A percentile compares a stretch with the other conserved stretches of the same genome.
Conservation (phyloP, 2,797 vertebrate species). For the Scyliorhinus canicula region DNA sequence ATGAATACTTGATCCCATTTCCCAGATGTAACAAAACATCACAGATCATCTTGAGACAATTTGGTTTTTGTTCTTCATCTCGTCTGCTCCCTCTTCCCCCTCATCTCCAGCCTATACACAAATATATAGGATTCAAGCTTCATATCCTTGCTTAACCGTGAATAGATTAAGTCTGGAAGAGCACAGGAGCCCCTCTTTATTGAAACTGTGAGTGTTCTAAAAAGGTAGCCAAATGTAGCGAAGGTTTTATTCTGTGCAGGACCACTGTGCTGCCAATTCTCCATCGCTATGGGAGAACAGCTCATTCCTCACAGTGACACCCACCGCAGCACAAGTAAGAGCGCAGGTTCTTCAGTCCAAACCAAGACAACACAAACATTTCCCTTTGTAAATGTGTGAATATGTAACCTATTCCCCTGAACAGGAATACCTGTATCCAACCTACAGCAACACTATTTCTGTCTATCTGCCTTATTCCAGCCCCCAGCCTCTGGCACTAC, state of each 20-base stretch:
- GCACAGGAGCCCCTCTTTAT: not conserved
- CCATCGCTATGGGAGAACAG: not conserved
- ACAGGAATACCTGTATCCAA: not conserved
- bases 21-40: not conserved
- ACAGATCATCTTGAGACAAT: not conserved
- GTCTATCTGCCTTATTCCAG: not conserved
- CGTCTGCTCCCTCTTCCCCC: not conserved
- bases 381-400: not conserved
- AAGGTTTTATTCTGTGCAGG: not conserved
- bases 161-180: not conserved
- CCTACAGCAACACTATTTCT: not conserved
- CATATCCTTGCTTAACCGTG: not conserved
- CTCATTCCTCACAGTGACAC: not conserved
- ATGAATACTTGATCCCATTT: not conserved
- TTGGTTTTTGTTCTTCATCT: not conserved
- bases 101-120: not conserved
- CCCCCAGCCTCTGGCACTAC: not conserved
- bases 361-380: not conserved
- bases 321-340: not conserved
- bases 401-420: not conserved
- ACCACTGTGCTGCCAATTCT: not conserved
- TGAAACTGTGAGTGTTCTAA: not conserved
- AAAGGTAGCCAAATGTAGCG: not conserved
- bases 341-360: not conserved
- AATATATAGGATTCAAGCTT: not conserved